Evolutionary conservation across 2,888 invertebrate species (phyloP).

Genomic region (Epiblema foenella): DNA sequence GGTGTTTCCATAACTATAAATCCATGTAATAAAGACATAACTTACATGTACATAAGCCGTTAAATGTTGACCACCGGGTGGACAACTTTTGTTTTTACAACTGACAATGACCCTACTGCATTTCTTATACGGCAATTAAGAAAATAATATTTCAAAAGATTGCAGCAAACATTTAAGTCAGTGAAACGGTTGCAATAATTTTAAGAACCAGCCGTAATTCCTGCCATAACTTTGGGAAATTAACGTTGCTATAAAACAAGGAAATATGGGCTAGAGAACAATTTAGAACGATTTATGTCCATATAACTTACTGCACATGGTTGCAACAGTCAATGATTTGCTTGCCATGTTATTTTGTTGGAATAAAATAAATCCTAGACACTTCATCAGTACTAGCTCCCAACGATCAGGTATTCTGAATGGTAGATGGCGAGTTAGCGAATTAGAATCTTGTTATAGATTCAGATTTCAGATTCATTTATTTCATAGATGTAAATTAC

Average conservation of each 20-base stretch:
- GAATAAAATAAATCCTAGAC: background rate
- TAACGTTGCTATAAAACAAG: constrained; percentile 32
- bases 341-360: constrained; percentile 7
- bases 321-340: constrained; percentile 31
- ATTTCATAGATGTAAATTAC: too few species aligned
- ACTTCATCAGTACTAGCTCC: background rate
- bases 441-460: too few species aligned
- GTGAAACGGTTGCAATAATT: constrained; percentile 30
- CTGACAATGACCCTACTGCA: too few species aligned
- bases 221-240: constrained; percentile 30
- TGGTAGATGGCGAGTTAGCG: too few species aligned
- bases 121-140: background rate
- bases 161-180: constrained; percentile 4
- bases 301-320: constrained; percentile 23
- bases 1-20: too few species aligned
- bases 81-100: too few species aligned
- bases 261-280: constrained; percentile 29
- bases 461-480: too few species aligned
- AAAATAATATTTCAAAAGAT: constrained; percentile 1
- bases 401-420: too few species aligned
- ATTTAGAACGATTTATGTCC: constrained; percentile 31
- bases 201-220: constrained; percentile 12
- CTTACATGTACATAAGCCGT: too few species aligned
- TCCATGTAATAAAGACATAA: too few species aligned
- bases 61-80: too few species aligned